phyloP scores from a whole-genome alignment of 37 sponge, comb jelly and placozoan species.

The Aplysina aerophoba region DNA sequence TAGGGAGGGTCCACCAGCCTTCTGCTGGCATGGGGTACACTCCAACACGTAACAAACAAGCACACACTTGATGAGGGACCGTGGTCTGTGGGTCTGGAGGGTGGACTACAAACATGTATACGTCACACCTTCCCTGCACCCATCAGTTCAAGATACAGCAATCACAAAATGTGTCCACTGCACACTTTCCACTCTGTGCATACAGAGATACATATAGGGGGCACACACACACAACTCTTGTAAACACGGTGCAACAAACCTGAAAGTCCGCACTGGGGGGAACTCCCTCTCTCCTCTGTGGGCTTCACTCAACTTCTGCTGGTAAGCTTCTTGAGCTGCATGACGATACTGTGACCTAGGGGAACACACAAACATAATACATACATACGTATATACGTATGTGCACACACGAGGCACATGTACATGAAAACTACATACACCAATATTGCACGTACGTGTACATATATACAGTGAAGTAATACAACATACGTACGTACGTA shows the following conservation, averaged over 20 bases:
- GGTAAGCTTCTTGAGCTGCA: constrained; percentile 73
- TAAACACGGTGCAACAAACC: neutral
- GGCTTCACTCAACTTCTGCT: constrained; percentile 66
- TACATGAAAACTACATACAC: neutral
- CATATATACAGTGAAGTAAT: too few species aligned
- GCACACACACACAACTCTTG: neutral
- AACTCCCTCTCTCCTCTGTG: constrained; percentile 65
- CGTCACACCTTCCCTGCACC: too few species aligned
- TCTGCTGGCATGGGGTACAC: too few species aligned
- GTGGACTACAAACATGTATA: too few species aligned
- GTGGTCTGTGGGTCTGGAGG: too few species aligned
- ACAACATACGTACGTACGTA: too few species aligned
- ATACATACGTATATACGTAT: neutral
- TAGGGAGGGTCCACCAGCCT: too few species aligned
- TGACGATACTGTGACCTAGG: constrained; percentile 70
- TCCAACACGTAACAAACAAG: neutral
- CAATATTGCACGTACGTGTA: too few species aligned
- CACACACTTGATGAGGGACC: too few species aligned
- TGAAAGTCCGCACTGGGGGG: constrained; percentile 83
- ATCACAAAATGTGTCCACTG: too few species aligned
- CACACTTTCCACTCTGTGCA: too few species aligned
- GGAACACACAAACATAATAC: neutral
- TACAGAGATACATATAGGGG: neutral
- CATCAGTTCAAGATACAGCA: too few species aligned
- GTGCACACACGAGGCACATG: neutral